Conservation (phyloP, 1,140 invertebrate species). For the Drosophila funebris region DNA sequence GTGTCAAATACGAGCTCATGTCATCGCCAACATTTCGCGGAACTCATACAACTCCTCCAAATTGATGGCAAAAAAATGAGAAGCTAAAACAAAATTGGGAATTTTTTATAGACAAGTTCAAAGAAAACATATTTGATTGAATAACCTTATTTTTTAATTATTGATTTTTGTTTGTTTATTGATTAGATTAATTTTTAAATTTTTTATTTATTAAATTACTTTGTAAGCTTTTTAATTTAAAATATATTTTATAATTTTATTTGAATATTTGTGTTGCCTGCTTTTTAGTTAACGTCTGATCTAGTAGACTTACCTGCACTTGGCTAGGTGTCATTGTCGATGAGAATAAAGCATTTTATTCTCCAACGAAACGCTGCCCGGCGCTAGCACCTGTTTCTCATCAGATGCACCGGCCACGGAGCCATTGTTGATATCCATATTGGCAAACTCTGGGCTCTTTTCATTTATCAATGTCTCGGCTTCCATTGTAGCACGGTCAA, state of each 20-base stretch:
- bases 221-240: too few species aligned
- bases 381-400: constrained; percentile 76
- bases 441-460: too few species aligned
- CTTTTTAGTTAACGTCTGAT: too few species aligned
- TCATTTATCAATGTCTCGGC: too few species aligned
- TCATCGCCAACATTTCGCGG: constrained; percentile 98
- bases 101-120: not conserved
- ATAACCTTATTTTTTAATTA: too few species aligned
- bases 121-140: not conserved
- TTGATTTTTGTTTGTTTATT: too few species aligned
- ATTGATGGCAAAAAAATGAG: constrained; percentile 57
- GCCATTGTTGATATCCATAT: too few species aligned
- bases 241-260: too few species aligned
- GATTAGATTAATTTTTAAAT: too few species aligned
- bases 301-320: constrained; percentile 68
- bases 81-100: constrained; percentile 38
- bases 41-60: constrained; percentile 89
- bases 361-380: constrained; percentile 60
- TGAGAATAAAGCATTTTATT: constrained; percentile 71
- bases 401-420: constrained; percentile 59
- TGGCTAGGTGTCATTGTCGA: constrained; percentile 67
- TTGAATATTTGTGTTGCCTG: too few species aligned
- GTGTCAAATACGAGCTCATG: constrained; percentile 97
- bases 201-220: too few species aligned
- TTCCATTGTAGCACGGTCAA: too few species aligned